Evolutionary conservation across 2,797 vertebrate species (phyloP).

Genomic region (Ataeniobius toweri): DNA sequence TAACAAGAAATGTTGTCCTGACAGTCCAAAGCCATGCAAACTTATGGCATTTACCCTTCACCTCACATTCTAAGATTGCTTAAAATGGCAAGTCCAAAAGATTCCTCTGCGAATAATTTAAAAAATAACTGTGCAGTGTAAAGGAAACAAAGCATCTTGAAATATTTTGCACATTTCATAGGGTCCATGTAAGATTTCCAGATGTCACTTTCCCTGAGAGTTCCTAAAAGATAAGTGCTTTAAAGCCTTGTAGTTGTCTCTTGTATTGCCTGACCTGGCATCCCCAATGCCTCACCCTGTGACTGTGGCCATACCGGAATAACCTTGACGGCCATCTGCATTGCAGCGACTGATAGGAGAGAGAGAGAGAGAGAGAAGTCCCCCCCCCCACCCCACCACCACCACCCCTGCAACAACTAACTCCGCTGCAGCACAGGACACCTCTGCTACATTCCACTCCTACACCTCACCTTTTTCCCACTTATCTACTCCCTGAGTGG

Average conservation of each 20-base stretch:
- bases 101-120: conserved; percentile 19
- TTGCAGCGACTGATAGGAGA: conserved; percentile 59
- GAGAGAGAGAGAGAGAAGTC: conserved; percentile 15
- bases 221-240: conserved; percentile 35
- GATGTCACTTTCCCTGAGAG: background rate
- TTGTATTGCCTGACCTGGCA: background rate
- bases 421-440: conserved; percentile 59
- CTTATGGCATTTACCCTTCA: conserved; percentile 36
- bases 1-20: conserved; percentile 62
- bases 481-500: conserved; percentile 25
- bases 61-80: conserved; percentile 26
- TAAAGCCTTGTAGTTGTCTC: background rate
- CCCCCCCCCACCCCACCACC: conserved; percentile 8
- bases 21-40: conserved; percentile 30
- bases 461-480: conserved; percentile 34
- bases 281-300: conserved; percentile 29
- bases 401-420: conserved; percentile 43
- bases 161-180: conserved; percentile 12
- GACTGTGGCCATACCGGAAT: conserved; percentile 29
- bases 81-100: conserved; percentile 28
- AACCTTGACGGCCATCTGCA: conserved; percentile 77
- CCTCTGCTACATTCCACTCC: conserved; percentile 38
- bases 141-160: conserved; percentile 7
- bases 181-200: conserved; percentile 15
- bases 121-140: conserved; percentile 2